These are phyloP conservation scores for Halichoeres trimaculatus DNA, from an alignment of 2,113 vertebrate species.

Conservation along the genomic window DNA sequence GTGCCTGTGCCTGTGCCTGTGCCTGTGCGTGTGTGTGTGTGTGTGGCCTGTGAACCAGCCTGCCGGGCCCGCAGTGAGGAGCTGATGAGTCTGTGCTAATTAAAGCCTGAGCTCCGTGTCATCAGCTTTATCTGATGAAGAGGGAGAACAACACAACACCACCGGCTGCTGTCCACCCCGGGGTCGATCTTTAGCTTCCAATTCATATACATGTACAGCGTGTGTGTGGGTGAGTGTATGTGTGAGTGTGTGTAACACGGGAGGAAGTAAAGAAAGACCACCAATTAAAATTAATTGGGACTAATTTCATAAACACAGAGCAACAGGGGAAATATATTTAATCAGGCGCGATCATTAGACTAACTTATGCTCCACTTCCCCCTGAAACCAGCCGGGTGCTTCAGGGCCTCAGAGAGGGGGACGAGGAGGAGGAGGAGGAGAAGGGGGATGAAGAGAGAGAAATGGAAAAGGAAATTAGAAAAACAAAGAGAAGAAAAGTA, in stretches of 20 bases:
- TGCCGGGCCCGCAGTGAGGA: slow-evolving; percentile 26
- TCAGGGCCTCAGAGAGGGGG: slow-evolving; percentile 23
- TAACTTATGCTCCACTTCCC: slow-evolving; percentile 66
- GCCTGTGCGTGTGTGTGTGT: slow-evolving; percentile 38
- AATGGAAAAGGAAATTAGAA: slow-evolving; percentile 44
- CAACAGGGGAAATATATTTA: slow-evolving; percentile 72
- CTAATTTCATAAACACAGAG: slow-evolving; percentile 75
- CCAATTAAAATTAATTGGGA: slow-evolving; percentile 82
- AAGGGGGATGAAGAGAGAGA: slow-evolving; percentile 1
- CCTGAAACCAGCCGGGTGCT: slow-evolving; percentile 45
- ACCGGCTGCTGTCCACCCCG: slow-evolving; percentile 48
- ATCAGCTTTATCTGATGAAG: slow-evolving; percentile 74
- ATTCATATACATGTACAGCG: slow-evolving; percentile 24
- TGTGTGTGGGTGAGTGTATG: slow-evolving; percentile 30
- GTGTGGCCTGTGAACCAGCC: slow-evolving; percentile 49
- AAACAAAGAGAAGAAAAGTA: slow-evolving; percentile 55
- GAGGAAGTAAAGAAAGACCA: slow-evolving; percentile 65
- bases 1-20: slow-evolving; percentile 50
- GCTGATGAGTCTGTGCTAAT: slow-evolving; percentile 74
- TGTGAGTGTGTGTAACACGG: slow-evolving; percentile 50
- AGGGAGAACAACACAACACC: slow-evolving; percentile 47
- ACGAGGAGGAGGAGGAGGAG: not conserved
- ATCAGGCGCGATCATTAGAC: slow-evolving; percentile 71
- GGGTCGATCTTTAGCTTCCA: slow-evolving; percentile 29
- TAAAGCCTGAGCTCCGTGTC: slow-evolving; percentile 72